A percentile compares a stretch with the other conserved stretches of the same genome.
Conservation (phyloP, 2,888 invertebrate species). For the Latrodectus hesperus region DNA sequence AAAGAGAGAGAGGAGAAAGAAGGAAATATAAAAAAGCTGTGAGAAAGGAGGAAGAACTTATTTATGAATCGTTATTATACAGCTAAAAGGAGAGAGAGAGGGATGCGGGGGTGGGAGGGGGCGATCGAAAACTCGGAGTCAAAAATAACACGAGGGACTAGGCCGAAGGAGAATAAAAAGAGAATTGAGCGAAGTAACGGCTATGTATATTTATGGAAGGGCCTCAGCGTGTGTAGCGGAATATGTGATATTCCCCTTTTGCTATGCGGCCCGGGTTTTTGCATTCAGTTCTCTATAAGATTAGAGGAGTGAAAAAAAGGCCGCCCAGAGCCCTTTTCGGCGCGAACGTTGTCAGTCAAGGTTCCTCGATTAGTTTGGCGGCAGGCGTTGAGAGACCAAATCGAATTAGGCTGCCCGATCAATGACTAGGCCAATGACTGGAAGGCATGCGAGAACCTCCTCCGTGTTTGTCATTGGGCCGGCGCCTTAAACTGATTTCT, state of each 20-base stretch:
- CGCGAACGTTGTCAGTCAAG: slow-evolving; percentile 59
- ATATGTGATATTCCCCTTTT: slow-evolving; percentile 62
- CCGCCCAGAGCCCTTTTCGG: slow-evolving; percentile 40
- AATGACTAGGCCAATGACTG: slow-evolving; percentile 59
- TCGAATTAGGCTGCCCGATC: slow-evolving; percentile 61
- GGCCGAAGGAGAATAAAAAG: slow-evolving; percentile 18
- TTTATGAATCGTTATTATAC: slow-evolving; percentile 63
- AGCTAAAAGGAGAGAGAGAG: slow-evolving; percentile 12
- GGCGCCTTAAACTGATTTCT: slow-evolving; percentile 67
- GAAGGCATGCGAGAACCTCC: slow-evolving; percentile 35
- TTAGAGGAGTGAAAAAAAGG: slow-evolving; percentile 36
- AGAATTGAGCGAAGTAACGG: slow-evolving; percentile 56
- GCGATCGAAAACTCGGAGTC: slow-evolving; percentile 42
- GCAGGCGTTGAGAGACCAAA: slow-evolving; percentile 57
- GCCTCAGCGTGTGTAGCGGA: slow-evolving; percentile 56
- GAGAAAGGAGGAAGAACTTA: slow-evolving; percentile 29
- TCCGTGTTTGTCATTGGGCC: slow-evolving; percentile 52
- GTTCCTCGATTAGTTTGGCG: slow-evolving; percentile 53
- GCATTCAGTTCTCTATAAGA: slow-evolving; percentile 63
- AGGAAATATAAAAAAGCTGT: slow-evolving; percentile 3
- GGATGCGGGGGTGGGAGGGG: neutral
- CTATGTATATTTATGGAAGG: slow-evolving; percentile 69
- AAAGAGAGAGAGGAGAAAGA: neutral
- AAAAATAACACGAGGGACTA: slow-evolving; percentile 44
- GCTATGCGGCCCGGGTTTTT: slow-evolving; percentile 56